These are phyloP conservation scores for Cololabis saira DNA, from an alignment of 2,113 vertebrate species.

Conservation along the genomic window DNA sequence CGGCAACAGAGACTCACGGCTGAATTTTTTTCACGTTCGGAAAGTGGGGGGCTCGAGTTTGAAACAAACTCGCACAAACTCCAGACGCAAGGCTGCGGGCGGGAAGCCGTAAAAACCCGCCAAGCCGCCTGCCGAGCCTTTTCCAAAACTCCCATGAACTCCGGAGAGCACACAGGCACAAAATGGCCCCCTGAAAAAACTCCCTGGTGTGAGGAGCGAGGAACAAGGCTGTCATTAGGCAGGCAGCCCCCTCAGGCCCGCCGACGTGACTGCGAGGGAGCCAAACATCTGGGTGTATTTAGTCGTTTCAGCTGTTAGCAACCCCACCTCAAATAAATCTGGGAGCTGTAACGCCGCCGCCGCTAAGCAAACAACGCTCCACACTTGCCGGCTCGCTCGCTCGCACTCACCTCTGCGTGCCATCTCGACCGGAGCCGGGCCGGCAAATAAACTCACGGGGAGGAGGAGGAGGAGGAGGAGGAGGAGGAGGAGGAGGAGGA, in stretches of 20 bases:
- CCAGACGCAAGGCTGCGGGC: not conserved
- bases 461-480: constrained; percentile 36
- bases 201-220: constrained; percentile 38
- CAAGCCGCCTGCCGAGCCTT: constrained; percentile 28
- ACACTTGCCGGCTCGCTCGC: constrained; percentile 23
- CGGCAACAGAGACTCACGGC: constrained; percentile 61
- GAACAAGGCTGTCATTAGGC: constrained; percentile 67
- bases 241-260: constrained; percentile 46
- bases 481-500: constrained; percentile 34
- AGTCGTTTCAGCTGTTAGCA: constrained; percentile 73
- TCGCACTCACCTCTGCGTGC: constrained; percentile 40
- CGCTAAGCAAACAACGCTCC: constrained; percentile 69
- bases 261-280: constrained; percentile 42
- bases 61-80: constrained; percentile 51
- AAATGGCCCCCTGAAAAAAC: constrained; percentile 69
- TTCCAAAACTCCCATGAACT: constrained; percentile 62
- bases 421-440: constrained; percentile 27
- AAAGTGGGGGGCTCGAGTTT: constrained; percentile 19
- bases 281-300: constrained; percentile 76
- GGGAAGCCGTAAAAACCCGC: not conserved
- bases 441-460: constrained; percentile 38
- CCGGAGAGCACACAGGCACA: constrained; percentile 57
- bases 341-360: constrained; percentile 60
- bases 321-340: constrained; percentile 67
- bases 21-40: constrained; percentile 45